Evolutionary conservation across 2,888 invertebrate species (phyloP).

Genomic region (Drosophila acutilabella): DNA sequence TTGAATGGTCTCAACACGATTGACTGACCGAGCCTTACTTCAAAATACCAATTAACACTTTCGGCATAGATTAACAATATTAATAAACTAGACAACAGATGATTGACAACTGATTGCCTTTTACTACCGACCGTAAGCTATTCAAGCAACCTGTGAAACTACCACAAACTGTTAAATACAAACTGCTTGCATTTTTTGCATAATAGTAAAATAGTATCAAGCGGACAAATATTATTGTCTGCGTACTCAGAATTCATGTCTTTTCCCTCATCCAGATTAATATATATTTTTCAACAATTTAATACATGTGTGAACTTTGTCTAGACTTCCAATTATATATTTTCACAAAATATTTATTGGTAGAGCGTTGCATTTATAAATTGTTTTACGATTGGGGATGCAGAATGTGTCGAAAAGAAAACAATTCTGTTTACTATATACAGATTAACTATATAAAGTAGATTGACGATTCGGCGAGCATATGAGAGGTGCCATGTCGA

Average conservation of each 20-base stretch:
- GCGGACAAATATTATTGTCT: too few relatives aligned
- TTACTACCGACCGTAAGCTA: not conserved
- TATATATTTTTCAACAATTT: too few relatives aligned
- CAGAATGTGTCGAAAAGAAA: too few relatives aligned
- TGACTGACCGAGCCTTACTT: constrained; percentile 30
- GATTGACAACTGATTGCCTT: constrained; percentile 47
- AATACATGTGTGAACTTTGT: too few relatives aligned
- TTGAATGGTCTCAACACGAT: constrained; percentile 10
- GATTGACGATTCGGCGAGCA: constrained; percentile 28
- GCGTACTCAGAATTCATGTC: too few relatives aligned
- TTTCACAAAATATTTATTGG: too few relatives aligned
- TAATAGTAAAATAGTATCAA: too few relatives aligned
- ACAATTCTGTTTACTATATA: constrained; percentile 55
- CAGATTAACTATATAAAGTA: constrained; percentile 55
- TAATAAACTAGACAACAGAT: constrained; percentile 79
- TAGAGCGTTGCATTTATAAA: constrained; percentile 13
- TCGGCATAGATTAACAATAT: constrained; percentile 75
- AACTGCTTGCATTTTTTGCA: constrained; percentile 5
- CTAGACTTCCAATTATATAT: too few relatives aligned
- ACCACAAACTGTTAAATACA: constrained; percentile 25
- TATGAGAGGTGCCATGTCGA: constrained; percentile 24
- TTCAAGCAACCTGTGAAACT: constrained; percentile 29
- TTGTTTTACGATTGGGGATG: too few relatives aligned
- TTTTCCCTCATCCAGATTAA: too few relatives aligned
- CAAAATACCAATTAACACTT: constrained; percentile 61